Evolutionary conservation across 2,888 invertebrate species (phyloP).

Genomic region (Bombylius major): DNA sequence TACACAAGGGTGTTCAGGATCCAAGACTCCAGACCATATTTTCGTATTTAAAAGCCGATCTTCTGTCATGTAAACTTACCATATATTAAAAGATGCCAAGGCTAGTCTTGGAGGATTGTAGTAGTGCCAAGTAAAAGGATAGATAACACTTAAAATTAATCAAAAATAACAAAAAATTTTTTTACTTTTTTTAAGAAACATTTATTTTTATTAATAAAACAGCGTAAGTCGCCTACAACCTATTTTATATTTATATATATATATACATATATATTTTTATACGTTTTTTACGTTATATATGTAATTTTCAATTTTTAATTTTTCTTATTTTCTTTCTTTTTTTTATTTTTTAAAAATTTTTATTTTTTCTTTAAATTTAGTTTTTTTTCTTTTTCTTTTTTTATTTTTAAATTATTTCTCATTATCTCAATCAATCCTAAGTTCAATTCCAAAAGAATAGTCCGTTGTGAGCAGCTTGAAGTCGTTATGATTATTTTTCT

Average conservation of each 20-base stretch:
- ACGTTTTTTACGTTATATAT: neutral
- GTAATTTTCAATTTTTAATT: neutral
- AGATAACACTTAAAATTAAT: no score
- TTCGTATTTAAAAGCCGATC: no score
- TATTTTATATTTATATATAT: neutral
- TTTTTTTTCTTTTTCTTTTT: neutral
- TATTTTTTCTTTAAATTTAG: neutral
- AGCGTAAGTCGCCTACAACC: neutral
- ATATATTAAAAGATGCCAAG: no score
- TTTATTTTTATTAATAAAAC: neutral
- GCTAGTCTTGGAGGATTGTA: no score
- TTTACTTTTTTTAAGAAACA: neutral
- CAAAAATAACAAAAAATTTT: no score
- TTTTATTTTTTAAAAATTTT: neutral
- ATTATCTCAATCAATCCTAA: conserved; percentile 1
- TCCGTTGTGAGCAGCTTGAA: conserved; percentile 9
- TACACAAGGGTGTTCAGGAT: no score
- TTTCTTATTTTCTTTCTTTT: neutral
- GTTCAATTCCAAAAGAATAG: conserved; percentile 10
- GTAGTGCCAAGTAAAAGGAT: no score
- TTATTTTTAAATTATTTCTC: neutral
- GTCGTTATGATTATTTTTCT: conserved; percentile 1
- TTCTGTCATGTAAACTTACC: no score
- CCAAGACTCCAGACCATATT: no score
- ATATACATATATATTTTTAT: neutral